phyloP scores from a whole-genome alignment of 2,888 invertebrate species.

The Nomada fabriciana region DNA sequence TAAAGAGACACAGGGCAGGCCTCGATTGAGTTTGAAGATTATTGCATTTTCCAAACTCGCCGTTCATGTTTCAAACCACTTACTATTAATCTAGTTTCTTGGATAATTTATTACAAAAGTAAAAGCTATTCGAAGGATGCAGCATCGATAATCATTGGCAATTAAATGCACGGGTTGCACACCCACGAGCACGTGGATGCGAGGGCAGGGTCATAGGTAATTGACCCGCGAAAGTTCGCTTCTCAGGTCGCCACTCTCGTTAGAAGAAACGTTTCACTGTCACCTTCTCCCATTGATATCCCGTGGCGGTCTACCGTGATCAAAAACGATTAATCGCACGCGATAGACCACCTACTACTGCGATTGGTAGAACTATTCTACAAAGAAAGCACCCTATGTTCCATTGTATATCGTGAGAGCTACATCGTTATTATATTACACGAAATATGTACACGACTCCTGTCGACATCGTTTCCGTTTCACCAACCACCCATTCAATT shows the following conservation, averaged over 20 bases:
- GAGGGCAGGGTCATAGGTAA: conserved; percentile 47
- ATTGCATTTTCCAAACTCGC: conserved; percentile 2
- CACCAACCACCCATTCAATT: neutral
- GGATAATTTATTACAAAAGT: conserved; percentile 20
- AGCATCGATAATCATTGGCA: conserved; percentile 7
- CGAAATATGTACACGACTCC: conserved; percentile 30
- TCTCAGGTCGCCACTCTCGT: conserved; percentile 48
- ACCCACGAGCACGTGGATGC: conserved; percentile 13
- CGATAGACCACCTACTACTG: neutral
- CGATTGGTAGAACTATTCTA: neutral
- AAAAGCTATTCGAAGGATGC: conserved; percentile 20
- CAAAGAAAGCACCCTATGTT: conserved; percentile 19
- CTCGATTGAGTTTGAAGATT: neutral
- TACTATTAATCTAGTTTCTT: neutral
- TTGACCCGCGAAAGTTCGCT: conserved; percentile 54
- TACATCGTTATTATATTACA: conserved; percentile 41
- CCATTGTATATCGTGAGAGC: neutral
- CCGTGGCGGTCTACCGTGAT: neutral
- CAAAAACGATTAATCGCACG: conserved; percentile 15
- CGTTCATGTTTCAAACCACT: neutral
- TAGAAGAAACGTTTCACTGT: conserved; percentile 44
- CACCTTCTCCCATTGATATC: conserved; percentile 32
- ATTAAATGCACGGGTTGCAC: conserved; percentile 19
- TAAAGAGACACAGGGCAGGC: neutral
- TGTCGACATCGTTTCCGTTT: neutral